Evolutionary conservation across 2,113 vertebrate species (phyloP).

Genomic region (Brachirus orientalis): DNA sequence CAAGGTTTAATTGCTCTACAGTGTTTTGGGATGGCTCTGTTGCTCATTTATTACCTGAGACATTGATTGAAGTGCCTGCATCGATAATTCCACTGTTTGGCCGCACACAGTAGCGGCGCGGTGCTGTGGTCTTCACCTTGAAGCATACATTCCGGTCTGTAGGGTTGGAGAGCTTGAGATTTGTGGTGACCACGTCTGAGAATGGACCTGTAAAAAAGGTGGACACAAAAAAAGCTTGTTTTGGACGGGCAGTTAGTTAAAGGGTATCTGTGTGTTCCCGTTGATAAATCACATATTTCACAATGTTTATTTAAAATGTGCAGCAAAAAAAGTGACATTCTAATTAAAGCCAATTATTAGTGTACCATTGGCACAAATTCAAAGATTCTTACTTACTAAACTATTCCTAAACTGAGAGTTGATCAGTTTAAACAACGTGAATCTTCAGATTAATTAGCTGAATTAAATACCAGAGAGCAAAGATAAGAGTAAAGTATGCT

Average conservation of each 20-base stretch:
- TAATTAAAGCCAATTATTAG: too few relatives aligned
- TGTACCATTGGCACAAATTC: background rate
- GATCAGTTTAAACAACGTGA: background rate
- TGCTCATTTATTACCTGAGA: slow-evolving; percentile 86
- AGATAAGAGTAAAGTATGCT: slow-evolving; percentile 8
- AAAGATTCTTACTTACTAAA: background rate
- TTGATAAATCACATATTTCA: background rate
- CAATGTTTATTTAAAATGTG: background rate
- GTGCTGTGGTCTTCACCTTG: slow-evolving; percentile 99
- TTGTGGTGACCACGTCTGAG: slow-evolving; percentile 96
- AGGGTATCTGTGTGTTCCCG: background rate
- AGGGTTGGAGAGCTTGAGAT: slow-evolving; percentile 95
- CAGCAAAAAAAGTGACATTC: too few relatives aligned
- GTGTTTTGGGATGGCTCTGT: background rate
- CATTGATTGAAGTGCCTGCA: slow-evolving; percentile 95
- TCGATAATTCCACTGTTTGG: slow-evolving; percentile 98
- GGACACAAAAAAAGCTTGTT: background rate
- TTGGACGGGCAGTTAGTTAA: background rate
- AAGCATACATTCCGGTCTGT: slow-evolving; percentile 97
- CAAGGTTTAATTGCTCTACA: too few relatives aligned
- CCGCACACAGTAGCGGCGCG: slow-evolving; percentile 96
- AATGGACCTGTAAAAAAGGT: slow-evolving; percentile 89
- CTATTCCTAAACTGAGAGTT: background rate
- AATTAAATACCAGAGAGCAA: slow-evolving; percentile 7
- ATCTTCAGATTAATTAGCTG: slow-evolving; percentile 1